Evolutionary conservation across 2,888 invertebrate genomes (phyloP), one percentile per base, ranked within the genome.

Genomic region (Ecdyonurus torrentis): DNA sequence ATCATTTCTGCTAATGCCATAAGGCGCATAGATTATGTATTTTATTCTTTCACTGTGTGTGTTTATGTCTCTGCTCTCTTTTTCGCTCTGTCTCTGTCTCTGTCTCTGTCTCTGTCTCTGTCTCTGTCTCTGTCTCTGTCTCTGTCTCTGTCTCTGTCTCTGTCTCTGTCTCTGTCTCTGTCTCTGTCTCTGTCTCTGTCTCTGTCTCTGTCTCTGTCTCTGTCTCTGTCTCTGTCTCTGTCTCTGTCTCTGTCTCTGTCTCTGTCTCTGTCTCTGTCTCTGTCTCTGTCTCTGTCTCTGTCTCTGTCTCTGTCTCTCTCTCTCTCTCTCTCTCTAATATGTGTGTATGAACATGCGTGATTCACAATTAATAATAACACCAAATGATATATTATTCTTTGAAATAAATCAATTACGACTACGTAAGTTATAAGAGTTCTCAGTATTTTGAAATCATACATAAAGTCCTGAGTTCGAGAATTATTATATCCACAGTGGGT

Each of bases 181-280:
- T 10, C 2, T 22, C 5, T 2, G 1, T 23, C 58, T 1, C 23
- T 19, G 1, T 23, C 10, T 2, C n/a, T 25, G 1, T 2, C 3
- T 1, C 5, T n/a, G 1, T 2, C 22, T 1, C 5, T 23, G 2
- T 23, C 19, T n/a, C 15, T 24, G 52, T 55, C 20, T 61, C 61
- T 53, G 52, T 61, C 61, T 55, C 53, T 55, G 52, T 55, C 61
- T 25, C 53, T 55, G 61, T 22, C 52, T 55, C 25, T 55, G 52
- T 53, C 53, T 55, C 61, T 55, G 52, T 52, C 55, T 55, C 52
- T 61, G 53, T 61, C 55, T 55, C 61, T 55, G 55, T 61, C 61
- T 24, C 55, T 55, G 55, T 61, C 55, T 10, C 23, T 5, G 23
- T 5, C 19, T n/a, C 23, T 23, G 24, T 22, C n/a, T 58, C 0